phyloP scores from a whole-genome alignment of 53 echinoderm and acorn worm genomes.

The Patiria pectinifera region DNA sequence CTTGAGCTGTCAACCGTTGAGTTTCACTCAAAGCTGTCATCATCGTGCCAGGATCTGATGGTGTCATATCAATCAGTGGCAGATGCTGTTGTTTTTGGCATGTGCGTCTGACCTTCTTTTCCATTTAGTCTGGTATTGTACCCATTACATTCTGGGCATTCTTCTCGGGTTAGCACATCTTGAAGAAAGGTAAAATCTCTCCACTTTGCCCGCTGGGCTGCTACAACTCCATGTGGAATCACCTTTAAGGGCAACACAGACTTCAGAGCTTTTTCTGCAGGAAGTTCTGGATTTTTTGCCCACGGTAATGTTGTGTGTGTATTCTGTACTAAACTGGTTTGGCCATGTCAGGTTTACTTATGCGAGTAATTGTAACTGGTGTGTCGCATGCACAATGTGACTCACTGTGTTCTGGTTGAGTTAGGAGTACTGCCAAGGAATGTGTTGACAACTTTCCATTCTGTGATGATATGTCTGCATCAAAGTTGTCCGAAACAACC shows the following conservation, averaged over 20 bases:
- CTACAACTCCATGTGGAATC: neutral
- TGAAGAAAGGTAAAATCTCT: constrained; percentile 8
- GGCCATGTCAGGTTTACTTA: constrained; percentile 63
- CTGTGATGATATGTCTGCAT: constrained; percentile 76
- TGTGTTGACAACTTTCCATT: too few species aligned
- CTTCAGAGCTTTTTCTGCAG: neutral
- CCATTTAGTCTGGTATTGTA: constrained; percentile 17
- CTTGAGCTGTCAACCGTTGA: constrained; percentile 52
- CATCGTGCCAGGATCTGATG: constrained; percentile 47
- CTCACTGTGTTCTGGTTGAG: too few species aligned
- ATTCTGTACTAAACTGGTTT: constrained; percentile 28
- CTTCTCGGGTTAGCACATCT: neutral
- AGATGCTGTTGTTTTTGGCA: neutral
- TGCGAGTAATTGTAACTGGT: too few species aligned
- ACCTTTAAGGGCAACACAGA: constrained; percentile 16
- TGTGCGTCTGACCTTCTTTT: neutral
- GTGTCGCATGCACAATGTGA: too few species aligned
- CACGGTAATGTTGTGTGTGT: neutral
- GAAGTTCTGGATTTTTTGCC: constrained; percentile 7
- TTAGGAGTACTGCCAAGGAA: too few species aligned
- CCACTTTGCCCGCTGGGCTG: neutral
- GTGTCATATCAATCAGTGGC: constrained; percentile 34
- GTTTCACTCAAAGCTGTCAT: constrained; percentile 63
- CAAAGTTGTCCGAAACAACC: constrained; percentile 74
- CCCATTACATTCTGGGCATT: constrained; percentile 44